phyloP scores from a whole-genome alignment of 2,113 vertebrate genomes.

The Conger conger region DNA sequence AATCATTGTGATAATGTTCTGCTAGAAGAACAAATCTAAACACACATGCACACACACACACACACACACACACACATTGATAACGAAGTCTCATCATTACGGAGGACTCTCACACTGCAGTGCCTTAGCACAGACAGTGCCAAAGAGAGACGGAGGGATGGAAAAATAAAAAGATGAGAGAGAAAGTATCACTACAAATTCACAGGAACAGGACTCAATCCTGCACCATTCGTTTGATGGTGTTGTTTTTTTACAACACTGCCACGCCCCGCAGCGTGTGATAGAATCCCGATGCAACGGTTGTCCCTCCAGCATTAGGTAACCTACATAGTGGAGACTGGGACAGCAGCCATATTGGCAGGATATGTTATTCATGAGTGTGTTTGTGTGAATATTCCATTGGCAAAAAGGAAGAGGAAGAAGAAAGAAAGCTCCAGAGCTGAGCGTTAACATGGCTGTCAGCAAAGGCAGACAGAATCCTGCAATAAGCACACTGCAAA shows the following conservation, averaged over 20 bases:
- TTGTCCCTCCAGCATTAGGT: conserved; percentile 33
- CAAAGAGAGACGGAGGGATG: neutral
- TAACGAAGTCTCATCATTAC: too few relatives aligned
- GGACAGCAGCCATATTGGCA: conserved; percentile 52
- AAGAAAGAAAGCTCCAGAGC: neutral
- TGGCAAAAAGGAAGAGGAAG: neutral
- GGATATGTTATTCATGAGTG: conserved; percentile 56
- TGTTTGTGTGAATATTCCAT: conserved; percentile 27
- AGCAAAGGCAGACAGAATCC: neutral
- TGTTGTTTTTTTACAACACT: neutral
- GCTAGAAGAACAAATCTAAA: too few relatives aligned
- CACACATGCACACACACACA: neutral
- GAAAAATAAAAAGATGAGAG: too few relatives aligned
- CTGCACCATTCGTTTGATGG: neutral
- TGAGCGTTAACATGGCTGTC: conserved; percentile 29
- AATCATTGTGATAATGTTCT: too few relatives aligned
- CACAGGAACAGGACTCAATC: neutral
- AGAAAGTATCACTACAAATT: neutral
- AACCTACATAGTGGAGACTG: conserved; percentile 29
- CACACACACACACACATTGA: neutral
- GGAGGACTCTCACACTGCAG: neutral
- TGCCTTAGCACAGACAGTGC: neutral
- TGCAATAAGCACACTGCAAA: neutral
- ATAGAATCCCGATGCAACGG: conserved; percentile 38
- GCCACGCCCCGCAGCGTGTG: neutral